Evolutionary conservation across 2,797 vertebrate genomes (phyloP).

Genomic region (Chelonia mydas): DNA sequence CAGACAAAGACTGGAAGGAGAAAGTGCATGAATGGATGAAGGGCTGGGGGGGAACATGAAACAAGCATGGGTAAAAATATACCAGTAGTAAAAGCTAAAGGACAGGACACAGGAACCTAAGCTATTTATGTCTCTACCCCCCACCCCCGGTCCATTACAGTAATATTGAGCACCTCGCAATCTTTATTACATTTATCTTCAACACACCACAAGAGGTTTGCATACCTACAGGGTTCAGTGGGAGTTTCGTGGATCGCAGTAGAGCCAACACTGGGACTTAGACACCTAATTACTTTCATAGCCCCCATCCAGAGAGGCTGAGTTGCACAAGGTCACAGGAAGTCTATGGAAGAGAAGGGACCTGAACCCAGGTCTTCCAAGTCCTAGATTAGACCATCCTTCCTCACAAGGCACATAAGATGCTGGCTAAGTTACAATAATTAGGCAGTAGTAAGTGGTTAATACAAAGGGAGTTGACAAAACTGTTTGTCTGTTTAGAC

Average conservation of each 20-base stretch:
- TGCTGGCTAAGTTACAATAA: not conserved
- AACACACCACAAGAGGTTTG: not conserved
- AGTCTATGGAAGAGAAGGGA: not conserved
- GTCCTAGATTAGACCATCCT: fast-evolving
- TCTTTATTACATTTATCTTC: not conserved
- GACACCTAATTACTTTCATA: not conserved
- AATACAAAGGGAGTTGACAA: not conserved
- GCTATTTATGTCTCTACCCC: not conserved
- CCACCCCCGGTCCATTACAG: too few species aligned
- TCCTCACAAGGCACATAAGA: not conserved
- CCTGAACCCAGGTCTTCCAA: not conserved
- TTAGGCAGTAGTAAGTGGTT: not conserved
- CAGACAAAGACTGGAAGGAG: not conserved
- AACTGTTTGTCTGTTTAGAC: not conserved
- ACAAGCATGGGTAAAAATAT: not conserved
- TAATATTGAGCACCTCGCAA: not conserved
- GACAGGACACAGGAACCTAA: not conserved
- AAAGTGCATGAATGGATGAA: not conserved
- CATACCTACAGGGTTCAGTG: not conserved
- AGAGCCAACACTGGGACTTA: not conserved
- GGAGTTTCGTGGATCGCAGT: not conserved
- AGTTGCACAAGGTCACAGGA: not conserved
- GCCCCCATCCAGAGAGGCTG: not conserved
- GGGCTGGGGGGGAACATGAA: not conserved
- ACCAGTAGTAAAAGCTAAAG: not conserved